phyloP scores from a whole-genome alignment of 2,113 vertebrate genomes.

The Burhinus bistriatus region DNA sequence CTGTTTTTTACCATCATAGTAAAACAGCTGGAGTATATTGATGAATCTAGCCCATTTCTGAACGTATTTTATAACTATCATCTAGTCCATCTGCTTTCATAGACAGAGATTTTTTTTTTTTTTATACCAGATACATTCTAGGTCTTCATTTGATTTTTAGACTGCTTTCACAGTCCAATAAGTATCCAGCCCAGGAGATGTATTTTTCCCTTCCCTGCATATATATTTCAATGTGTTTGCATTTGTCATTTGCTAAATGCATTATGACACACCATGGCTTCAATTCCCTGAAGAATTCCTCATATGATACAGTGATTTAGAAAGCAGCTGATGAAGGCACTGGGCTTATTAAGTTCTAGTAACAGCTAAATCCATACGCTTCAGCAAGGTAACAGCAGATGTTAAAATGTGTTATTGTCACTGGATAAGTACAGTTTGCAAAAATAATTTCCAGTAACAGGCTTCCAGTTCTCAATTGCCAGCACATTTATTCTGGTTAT shows the following conservation, averaged over 20 bases:
- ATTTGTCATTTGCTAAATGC: constrained; percentile 36
- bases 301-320: background rate
- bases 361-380: background rate
- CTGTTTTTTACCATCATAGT: background rate
- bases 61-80: background rate
- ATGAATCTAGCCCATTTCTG: background rate
- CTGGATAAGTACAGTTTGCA: constrained; percentile 32
- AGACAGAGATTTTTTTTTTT: background rate
- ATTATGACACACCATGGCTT: background rate
- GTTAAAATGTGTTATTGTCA: constrained; percentile 34
- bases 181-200: background rate
- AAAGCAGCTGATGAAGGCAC: constrained; percentile 8
- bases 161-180: background rate
- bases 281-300: constrained; percentile 3
- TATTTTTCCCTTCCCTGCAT: background rate
- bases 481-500: constrained; percentile 25
- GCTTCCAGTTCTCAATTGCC: constrained; percentile 12
- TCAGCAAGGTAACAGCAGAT: constrained; percentile 40
- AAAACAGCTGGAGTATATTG: background rate
- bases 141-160: background rate
- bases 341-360: constrained; percentile 12
- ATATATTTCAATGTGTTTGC: background rate
- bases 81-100: background rate
- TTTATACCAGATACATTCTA: background rate
- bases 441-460: constrained; percentile 40